Base-by-base conservation (phyloP, 2,797 vertebrate genomes). In the Pantherophis vulpinus region DNA sequence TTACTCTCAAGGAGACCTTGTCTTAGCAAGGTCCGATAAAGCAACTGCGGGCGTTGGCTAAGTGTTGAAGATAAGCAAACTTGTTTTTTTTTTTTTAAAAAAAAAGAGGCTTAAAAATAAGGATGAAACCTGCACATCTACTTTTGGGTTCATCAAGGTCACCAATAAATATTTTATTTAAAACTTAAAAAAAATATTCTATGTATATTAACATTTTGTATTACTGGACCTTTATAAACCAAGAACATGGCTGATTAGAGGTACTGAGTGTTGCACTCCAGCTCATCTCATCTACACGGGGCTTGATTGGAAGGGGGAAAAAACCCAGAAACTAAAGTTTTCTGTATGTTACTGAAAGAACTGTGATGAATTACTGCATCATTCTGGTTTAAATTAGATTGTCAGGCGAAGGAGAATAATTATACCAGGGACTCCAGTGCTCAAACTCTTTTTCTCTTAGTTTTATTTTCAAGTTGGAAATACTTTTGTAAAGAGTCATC, bases 101-200 rank as follows among this genome's bases (percentile, higher is more conserved):
- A n/a, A n/a, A 23, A n/a, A 55, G 56, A 56, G 20, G 5, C 3
- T 29, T 7, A 9, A 27, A 63, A 56, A 60, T 58, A 61, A 93
- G 94, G 92, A 96, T 96, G 96, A 94, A 96, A 95, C 95, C 96
- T 92, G 96, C 95, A 88, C 93, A 95, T 94, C 97, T 97, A 96
- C 94, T 95, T 96, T 95, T 94, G 96, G 96, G 51, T 96, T 97
- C 96, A 96, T 96, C 89, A 92, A 92, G 96, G 92, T 96, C 93
- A 95, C 95, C 96, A 97, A 98, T 99, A 99, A 99, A 99, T 99
- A 99, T 96, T 98, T 98, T 98, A 98, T 99, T 98, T 98, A 98
- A 98, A 98, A 98, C 96, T 95, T 91, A 95, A 47, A 4, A 29
- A 25, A 63, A 61, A 61, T 1, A 70, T 74, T 66, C 8, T n/a